A percentile compares a stretch with the other conserved stretches of the same genome.
Evolutionary conservation across 30 jellyfish, hydroid and myxozoan species (phyloP).

Genomic region (Pelagia noctiluca): DNA sequence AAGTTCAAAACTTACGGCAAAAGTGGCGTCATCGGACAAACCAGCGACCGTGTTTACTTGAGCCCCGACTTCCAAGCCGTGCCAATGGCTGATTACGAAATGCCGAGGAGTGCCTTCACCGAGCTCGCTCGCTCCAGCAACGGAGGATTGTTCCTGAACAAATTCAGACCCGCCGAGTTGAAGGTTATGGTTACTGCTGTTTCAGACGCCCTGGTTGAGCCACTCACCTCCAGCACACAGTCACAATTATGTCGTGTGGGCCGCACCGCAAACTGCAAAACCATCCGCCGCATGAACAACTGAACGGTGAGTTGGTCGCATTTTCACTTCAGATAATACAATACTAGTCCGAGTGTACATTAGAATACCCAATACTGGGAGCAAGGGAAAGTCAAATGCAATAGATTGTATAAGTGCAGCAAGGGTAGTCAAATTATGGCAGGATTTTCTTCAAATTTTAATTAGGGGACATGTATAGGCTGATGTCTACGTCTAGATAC

Average conservation of each 20-base stretch:
- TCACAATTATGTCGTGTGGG: constrained; percentile 59
- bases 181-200: constrained; percentile 58
- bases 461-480: too few species aligned
- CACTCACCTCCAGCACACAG: constrained; percentile 17
- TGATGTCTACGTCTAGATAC: too few species aligned
- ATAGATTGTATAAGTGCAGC: too few species aligned
- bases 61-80: constrained; percentile 76
- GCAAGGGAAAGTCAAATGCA: too few species aligned
- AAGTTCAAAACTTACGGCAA: constrained; percentile 62
- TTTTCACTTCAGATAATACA: too few species aligned
- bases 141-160: constrained; percentile 82
- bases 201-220: constrained; percentile 60
- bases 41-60: constrained; percentile 70
- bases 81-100: constrained; percentile 35
- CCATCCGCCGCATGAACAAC: constrained; percentile 44
- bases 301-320: too few species aligned
- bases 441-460: too few species aligned
- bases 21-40: constrained; percentile 87
- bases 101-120: constrained; percentile 72
- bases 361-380: too few species aligned
- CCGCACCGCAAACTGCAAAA: constrained; percentile 44
- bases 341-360: too few species aligned
- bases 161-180: constrained; percentile 37
- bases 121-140: constrained; percentile 71
- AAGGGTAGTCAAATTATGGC: too few species aligned